A percentile compares a stretch with the other conserved stretches of the same genome.
Conservation (phyloP, 92 coral and sea anemone genomes). For the Paragorgia papillata region DNA sequence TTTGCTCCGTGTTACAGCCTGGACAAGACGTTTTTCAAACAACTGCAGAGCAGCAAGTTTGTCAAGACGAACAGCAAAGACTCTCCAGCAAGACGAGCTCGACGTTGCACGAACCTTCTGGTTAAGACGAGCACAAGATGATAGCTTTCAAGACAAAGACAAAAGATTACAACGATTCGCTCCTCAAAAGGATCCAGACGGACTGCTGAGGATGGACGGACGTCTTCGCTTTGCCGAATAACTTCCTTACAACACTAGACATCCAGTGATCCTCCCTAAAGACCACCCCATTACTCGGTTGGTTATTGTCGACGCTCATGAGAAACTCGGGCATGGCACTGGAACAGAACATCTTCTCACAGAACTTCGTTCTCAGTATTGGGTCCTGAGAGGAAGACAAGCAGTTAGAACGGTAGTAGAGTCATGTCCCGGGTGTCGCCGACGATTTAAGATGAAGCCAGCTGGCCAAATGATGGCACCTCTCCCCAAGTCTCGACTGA, state of each 20-base stretch:
- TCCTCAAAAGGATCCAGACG: conserved; percentile 28
- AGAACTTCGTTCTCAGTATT: conserved; percentile 45
- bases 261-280: conserved; percentile 43
- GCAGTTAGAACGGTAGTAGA: conserved; percentile 24
- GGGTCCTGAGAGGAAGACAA: conserved; percentile 55
- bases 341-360: conserved; percentile 50
- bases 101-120: not conserved
- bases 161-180: conserved; percentile 8
- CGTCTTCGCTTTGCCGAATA: conserved; percentile 50
- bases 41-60: not conserved
- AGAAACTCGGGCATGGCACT: conserved; percentile 54
- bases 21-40: not conserved
- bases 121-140: conserved; percentile 33
- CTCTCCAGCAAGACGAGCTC: not conserved
- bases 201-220: conserved; percentile 44
- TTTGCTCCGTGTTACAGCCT: conserved; percentile 46
- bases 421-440: conserved; percentile 34
- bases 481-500: too few species aligned
- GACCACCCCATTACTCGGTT: conserved; percentile 37
- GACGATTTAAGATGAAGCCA: conserved; percentile 36
- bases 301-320: conserved; percentile 28
- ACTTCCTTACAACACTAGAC: conserved; percentile 22
- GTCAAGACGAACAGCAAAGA: not conserved
- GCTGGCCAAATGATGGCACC: conserved; percentile 49
- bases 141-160: conserved; percentile 26